Percentiles rank a stretch among this genome's conserved stretches.
These are phyloP conservation scores for Pemphredon lugubris DNA, from an alignment of 2,888 invertebrate species.

Conservation along the genomic window DNA sequence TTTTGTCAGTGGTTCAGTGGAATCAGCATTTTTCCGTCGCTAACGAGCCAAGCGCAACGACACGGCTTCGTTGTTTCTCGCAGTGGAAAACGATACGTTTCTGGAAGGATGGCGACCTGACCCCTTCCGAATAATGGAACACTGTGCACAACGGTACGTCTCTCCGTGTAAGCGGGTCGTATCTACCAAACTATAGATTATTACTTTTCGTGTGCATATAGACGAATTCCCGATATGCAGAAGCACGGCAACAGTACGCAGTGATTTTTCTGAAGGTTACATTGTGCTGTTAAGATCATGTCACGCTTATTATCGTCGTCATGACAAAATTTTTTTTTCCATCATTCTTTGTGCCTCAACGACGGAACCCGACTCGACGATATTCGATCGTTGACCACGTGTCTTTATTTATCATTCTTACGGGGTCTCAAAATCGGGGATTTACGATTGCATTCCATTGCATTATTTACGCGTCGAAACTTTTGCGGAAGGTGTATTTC, in stretches of 20 bases:
- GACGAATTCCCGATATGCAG: slow-evolving; percentile 15
- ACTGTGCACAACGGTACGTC: slow-evolving; percentile 75
- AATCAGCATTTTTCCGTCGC: slow-evolving; percentile 32
- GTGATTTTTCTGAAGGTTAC: slow-evolving; percentile 48
- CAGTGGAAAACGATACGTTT: slow-evolving; percentile 63
- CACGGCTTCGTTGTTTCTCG: slow-evolving; percentile 53
- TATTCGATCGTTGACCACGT: slow-evolving; percentile 34
- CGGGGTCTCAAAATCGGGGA: not conserved
- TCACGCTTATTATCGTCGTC: slow-evolving; percentile 43
- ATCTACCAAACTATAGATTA: slow-evolving; percentile 31
- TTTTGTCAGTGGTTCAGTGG: slow-evolving; percentile 53
- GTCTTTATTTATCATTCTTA: slow-evolving; percentile 28
- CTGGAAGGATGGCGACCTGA: slow-evolving; percentile 77
- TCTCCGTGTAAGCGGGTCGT: slow-evolving; percentile 21
- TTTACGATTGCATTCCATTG: not conserved
- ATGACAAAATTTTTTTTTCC: slow-evolving; percentile 50
- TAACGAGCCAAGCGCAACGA: slow-evolving; percentile 44
- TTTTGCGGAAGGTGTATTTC: slow-evolving; percentile 31
- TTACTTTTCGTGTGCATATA: slow-evolving; percentile 18
- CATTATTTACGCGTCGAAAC: slow-evolving; percentile 6
- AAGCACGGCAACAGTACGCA: slow-evolving; percentile 21
- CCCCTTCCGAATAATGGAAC: slow-evolving; percentile 77
- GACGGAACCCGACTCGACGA: slow-evolving; percentile 14
- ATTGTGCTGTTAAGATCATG: slow-evolving; percentile 36
- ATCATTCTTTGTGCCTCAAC: slow-evolving; percentile 43